Conservation (phyloP, 2,797 vertebrate species). For the Muscicapa comitata region DNA sequence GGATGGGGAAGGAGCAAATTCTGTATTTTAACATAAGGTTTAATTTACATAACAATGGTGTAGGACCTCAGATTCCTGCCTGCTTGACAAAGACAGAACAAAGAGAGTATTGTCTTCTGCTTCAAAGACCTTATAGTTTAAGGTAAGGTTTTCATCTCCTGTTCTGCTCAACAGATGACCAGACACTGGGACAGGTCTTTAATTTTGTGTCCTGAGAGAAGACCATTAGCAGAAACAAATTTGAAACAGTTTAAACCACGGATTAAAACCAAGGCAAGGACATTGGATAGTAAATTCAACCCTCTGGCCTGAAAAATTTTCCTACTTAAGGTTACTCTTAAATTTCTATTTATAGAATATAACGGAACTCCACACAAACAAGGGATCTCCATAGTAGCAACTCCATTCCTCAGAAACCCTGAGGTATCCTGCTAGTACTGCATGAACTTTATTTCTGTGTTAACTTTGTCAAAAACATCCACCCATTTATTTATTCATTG, state of each 20-base stretch:
- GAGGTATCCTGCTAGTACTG: not conserved
- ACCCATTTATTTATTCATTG: not conserved
- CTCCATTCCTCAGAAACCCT: not conserved
- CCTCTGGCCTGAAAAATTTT: not conserved
- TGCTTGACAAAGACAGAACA: not conserved
- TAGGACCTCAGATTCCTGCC: not conserved
- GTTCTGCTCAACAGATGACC: not conserved
- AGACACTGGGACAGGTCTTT: not conserved
- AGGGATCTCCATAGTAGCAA: not conserved
- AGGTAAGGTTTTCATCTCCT: not conserved
- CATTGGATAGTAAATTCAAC: not conserved
- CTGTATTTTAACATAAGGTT: not conserved
- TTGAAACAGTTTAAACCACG: not conserved
- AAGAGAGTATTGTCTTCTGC: not conserved
- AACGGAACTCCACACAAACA: not conserved
- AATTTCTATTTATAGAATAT: not conserved
- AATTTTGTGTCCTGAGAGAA: not conserved
- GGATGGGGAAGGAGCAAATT: not conserved
- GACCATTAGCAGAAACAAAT: not conserved
- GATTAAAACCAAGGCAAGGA: not conserved
- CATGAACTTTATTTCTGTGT: not conserved
- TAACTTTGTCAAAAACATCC: not conserved
- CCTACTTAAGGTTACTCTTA: not conserved
- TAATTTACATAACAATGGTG: not conserved
- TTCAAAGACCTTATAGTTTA: not conserved